phyloP scores from a whole-genome alignment of 2,888 invertebrate genomes.

The Cantharis rustica region DNA sequence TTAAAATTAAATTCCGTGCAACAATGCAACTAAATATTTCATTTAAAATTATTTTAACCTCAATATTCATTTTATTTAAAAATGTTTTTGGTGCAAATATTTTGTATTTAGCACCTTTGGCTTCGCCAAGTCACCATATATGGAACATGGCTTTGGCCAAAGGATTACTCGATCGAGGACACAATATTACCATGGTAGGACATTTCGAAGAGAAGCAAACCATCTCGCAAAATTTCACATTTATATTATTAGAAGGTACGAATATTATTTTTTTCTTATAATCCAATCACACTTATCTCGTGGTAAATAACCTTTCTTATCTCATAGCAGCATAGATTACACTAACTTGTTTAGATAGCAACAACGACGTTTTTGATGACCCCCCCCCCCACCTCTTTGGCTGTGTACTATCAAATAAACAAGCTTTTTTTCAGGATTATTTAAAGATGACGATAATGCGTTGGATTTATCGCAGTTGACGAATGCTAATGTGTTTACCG shows the following conservation, averaged over 20 bases:
- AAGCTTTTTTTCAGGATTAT: not conserved
- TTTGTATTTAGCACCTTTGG: not conserved
- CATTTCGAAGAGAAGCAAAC: not conserved
- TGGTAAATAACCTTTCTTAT: not conserved
- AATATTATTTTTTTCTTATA: not conserved
- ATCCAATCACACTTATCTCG: not conserved
- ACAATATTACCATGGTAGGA: slow-evolving; percentile 12
- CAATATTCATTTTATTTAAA: not conserved
- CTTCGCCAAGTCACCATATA: slow-evolving; percentile 12
- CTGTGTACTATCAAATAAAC: too few relatives aligned
- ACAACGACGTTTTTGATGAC: too few relatives aligned
- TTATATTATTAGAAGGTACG: slow-evolving; percentile 8
- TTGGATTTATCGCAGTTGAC: not conserved
- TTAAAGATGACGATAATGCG: not conserved
- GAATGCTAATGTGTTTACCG: not conserved
- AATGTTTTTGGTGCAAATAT: not conserved
- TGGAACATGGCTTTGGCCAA: slow-evolving; percentile 6
- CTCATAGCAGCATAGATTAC: not conserved
- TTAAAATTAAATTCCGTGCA: not conserved
- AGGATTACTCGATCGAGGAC: not conserved
- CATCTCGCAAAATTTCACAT: not conserved
- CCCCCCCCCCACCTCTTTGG: too few relatives aligned
- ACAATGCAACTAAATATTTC: not conserved
- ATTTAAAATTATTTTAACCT: not conserved
- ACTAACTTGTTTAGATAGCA: not conserved